Evolutionary conservation across 2,888 invertebrate genomes (phyloP).

Genomic region (Horisme vitalbata): DNA sequence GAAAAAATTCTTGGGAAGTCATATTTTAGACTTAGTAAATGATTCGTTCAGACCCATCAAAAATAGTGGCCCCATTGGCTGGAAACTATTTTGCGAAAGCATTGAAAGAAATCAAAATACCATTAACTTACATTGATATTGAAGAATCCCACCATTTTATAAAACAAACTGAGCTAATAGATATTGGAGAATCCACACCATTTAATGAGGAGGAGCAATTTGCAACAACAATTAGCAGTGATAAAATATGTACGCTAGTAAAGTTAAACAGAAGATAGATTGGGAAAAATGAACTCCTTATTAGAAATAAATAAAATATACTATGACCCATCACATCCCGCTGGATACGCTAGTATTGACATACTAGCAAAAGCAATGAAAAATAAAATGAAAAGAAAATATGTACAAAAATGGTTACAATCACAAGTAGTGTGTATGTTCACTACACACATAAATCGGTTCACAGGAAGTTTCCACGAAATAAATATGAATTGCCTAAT

Average conservation of each 20-base stretch:
- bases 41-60: conserved; percentile 38
- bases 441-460: conserved; percentile 35
- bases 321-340: conserved; percentile 35
- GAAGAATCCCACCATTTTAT: conserved; percentile 28
- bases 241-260: conserved; percentile 18
- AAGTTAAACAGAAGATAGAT: conserved; percentile 29
- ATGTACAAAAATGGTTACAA: conserved; percentile 34
- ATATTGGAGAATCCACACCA: neutral
- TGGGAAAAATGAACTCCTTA: conserved; percentile 42
- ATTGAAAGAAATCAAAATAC: conserved; percentile 34
- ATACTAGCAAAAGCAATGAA: conserved; percentile 32
- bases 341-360: conserved; percentile 32
- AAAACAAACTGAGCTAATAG: conserved; percentile 6
- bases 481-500: conserved; percentile 34
- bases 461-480: conserved; percentile 29
- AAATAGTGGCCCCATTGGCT: conserved; percentile 35
- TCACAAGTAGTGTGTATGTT: conserved; percentile 24
- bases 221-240: conserved; percentile 4
- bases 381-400: conserved; percentile 28
- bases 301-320: conserved; percentile 36
- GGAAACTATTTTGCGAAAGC: conserved; percentile 33
- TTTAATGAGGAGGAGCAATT: neutral
- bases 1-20: conserved; percentile 31
- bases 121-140: conserved; percentile 36
- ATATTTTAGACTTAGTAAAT: conserved; percentile 40